These are phyloP conservation scores for Oeneis ivallda DNA, from an alignment of 2,888 invertebrate species.

Conservation along the genomic window DNA sequence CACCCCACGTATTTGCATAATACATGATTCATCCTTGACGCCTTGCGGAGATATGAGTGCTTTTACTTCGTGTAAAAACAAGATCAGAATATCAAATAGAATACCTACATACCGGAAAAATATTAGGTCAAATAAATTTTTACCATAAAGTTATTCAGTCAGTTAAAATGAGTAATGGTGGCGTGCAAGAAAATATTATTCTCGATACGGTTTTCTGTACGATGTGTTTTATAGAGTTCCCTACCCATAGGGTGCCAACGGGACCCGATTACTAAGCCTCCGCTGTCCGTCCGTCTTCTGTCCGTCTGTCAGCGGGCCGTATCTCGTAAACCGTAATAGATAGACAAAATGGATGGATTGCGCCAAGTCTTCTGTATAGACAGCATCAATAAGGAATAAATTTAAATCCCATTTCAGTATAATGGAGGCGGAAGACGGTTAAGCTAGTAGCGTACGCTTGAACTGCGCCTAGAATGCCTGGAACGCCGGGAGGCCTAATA, in stretches of 20 bases:
- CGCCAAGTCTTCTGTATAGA: constrained; percentile 9
- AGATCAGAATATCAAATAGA: constrained; percentile 14
- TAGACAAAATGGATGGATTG: neutral
- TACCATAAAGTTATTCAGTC: constrained; percentile 8
- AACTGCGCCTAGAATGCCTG: constrained; percentile 15
- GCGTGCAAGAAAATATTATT: neutral
- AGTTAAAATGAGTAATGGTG: neutral
- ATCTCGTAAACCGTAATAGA: too few species aligned
- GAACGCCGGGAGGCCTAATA: constrained; percentile 26
- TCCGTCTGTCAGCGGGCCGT: too few species aligned
- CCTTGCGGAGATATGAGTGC: constrained; percentile 9
- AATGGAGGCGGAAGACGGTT: constrained; percentile 22
- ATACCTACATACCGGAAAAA: neutral
- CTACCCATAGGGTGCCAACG: too few species aligned
- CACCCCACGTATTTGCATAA: constrained; percentile 13
- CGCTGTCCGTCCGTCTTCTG: too few species aligned
- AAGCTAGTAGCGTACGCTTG: constrained; percentile 20
- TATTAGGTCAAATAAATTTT: constrained; percentile 8
- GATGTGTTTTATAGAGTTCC: neutral
- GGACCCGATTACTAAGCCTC: too few species aligned
- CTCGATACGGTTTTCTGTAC: neutral
- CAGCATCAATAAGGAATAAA: constrained; percentile 11
- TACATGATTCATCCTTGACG: constrained; percentile 11
- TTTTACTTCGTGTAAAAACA: constrained; percentile 5
- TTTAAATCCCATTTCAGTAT: constrained; percentile 18